Evolutionary conservation across 1,140 invertebrate species (phyloP).

Genomic region (Aphelinus atriplicis): DNA sequence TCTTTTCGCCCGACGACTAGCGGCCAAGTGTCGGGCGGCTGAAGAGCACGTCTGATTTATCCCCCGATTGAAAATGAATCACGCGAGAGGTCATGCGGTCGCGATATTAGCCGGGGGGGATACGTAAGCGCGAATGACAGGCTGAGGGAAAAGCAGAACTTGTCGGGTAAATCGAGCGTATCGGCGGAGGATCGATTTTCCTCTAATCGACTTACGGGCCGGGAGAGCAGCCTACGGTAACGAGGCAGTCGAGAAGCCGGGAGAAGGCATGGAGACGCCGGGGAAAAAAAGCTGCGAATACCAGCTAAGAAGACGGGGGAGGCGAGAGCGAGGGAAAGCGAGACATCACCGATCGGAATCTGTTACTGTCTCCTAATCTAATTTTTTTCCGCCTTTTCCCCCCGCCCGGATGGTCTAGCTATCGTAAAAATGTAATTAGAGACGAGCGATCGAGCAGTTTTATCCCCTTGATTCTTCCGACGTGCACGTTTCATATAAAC

Average conservation of each 20-base stretch:
- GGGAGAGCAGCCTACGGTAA: conserved; percentile 35
- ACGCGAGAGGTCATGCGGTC: conserved; percentile 1
- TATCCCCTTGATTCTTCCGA: background rate
- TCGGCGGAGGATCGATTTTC: conserved; percentile 35
- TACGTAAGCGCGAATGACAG: conserved; percentile 17
- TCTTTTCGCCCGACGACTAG: too few relatives aligned
- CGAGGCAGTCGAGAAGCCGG: conserved; percentile 1
- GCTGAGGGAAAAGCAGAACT: conserved; percentile 26
- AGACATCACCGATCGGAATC: background rate
- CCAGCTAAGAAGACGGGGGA: too few relatives aligned
- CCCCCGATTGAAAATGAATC: conserved; percentile 33
- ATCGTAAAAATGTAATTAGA: conserved; percentile 29
- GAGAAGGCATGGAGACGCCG: background rate
- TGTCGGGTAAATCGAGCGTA: conserved; percentile 38
- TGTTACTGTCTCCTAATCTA: conserved; percentile 26
- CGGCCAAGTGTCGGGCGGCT: background rate
- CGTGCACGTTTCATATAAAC: too few relatives aligned
- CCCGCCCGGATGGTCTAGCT: background rate
- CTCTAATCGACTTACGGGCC: conserved; percentile 36
- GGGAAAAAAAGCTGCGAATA: too few relatives aligned
- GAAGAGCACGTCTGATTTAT: conserved; percentile 7
- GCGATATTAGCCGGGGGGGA: conserved; percentile 18
- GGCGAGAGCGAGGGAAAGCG: too few relatives aligned
- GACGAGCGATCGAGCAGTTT: conserved; percentile 6
- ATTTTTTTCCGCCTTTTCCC: conserved; percentile 15